Evolutionary conservation across 2,888 invertebrate species (phyloP).

Genomic region (Myopa testacea): DNA sequence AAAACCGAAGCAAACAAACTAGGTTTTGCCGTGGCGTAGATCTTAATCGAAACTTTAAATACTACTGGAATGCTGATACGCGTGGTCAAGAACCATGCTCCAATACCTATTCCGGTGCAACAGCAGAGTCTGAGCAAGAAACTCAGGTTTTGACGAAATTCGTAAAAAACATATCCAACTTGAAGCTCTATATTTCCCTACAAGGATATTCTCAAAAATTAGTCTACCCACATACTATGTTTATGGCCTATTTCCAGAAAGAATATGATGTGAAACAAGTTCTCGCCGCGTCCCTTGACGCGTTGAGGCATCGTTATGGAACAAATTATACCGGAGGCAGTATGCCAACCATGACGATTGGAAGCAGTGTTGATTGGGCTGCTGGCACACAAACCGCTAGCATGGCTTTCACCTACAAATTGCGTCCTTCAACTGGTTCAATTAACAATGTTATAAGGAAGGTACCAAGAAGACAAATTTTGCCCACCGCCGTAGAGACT

Average conservation of each 20-base stretch:
- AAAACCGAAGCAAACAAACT: slow-evolving; percentile 71
- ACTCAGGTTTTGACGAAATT: slow-evolving; percentile 72
- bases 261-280: slow-evolving; percentile 69
- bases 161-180: slow-evolving; percentile 70
- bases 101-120: slow-evolving; percentile 70
- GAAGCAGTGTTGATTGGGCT: slow-evolving; percentile 81
- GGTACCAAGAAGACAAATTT: slow-evolving; percentile 75
- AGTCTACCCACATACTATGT: slow-evolving; percentile 78
- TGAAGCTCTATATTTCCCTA: slow-evolving; percentile 77
- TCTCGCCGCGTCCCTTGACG: slow-evolving; percentile 58
- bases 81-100: slow-evolving; percentile 68
- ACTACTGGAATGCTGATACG: slow-evolving; percentile 73
- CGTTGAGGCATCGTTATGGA: slow-evolving; percentile 71
- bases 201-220: slow-evolving; percentile 83
- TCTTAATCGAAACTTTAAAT: slow-evolving; percentile 76
- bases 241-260: slow-evolving; percentile 70
- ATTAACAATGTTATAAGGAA: slow-evolving; percentile 72
- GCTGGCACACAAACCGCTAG: slow-evolving; percentile 71
- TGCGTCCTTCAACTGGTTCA: slow-evolving; percentile 63
- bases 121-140: slow-evolving; percentile 73
- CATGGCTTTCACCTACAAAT: slow-evolving; percentile 72
- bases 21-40: slow-evolving; percentile 72
- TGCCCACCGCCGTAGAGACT: slow-evolving; percentile 75
- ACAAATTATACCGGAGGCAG: slow-evolving; percentile 75
- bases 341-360: slow-evolving; percentile 74